Evolutionary conservation across 2,797 vertebrate species (phyloP), one percentile per base, ranked within the genome.

Genomic region (Melanotaenia parkinsoni): DNA sequence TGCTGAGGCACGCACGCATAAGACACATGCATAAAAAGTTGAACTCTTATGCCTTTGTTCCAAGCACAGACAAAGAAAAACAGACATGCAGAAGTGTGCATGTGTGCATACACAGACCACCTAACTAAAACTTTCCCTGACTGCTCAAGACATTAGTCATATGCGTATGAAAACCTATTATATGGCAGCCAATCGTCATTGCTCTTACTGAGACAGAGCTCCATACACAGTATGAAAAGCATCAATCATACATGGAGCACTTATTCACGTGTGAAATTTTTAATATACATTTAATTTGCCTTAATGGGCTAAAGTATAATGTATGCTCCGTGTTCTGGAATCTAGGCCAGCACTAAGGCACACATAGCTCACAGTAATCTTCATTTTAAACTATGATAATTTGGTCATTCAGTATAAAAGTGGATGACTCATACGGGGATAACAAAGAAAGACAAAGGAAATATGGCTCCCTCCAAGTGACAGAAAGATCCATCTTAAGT

Each of bases 221-320:
- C 83, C 74, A 71, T 72, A 58, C 66, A 20, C 57, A 58, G 82
- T 86, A 87, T 82, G 79, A 87, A 87, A 80, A 64, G 77, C 91
- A 93, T 93, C 90, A 91, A 93, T 93, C 92, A 91, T 87, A 73
- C 63, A 79, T 10, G 5, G 50, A 60, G 80, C 40, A 79, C 81
- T 81, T 85, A 88, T 88, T 89, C 88, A 89, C 65, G 77, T 87
- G 86, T 92, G 85, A 88, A 84, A 84, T 81, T 81, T 88, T 90
- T 91, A 91, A 90, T 92, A 89, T 84, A 89, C 77, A 79, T 83
- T 90, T 93, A 92, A 91, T 91, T 85, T 81, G 86, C 80, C 80
- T 79, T 90, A 90, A 92, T 91, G 88, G 88, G 80, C 83, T 76
- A 67, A 84, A 89, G 73, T 88, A 89, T 88, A 87, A 89, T 89